A percentile compares a stretch with the other conserved stretches of the same genome.
phyloP scores from a whole-genome alignment of 2,797 vertebrate genomes.

The Acrossocheilus wenchowensis region DNA sequence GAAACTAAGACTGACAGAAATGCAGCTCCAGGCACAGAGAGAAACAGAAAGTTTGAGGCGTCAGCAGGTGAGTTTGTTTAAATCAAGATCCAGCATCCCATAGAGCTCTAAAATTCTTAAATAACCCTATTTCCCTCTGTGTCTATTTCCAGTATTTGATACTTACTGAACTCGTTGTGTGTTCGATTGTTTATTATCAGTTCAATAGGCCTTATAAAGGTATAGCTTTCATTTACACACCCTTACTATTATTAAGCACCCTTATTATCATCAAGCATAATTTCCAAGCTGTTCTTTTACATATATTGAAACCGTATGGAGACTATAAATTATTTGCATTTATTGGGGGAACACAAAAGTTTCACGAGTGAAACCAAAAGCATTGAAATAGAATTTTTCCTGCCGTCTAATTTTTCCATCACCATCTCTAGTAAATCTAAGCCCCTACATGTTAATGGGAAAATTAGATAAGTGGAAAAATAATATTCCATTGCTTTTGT shows the following conservation, averaged over 20 bases:
- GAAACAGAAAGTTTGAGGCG: constrained; percentile 65
- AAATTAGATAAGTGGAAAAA: not conserved
- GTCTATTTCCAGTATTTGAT: not conserved
- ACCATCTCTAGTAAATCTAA: not conserved
- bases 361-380: not conserved
- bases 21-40: constrained; percentile 70
- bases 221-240: no score
- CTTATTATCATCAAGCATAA: not conserved
- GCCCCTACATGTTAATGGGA: not conserved
- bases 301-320: not conserved
- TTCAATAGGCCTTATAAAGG: no score
- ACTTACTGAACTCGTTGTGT: not conserved
- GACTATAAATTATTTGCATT: not conserved
- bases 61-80: constrained; percentile 72
- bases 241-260: no score
- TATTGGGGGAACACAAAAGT: not conserved
- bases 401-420: no score
- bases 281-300: not conserved
- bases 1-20: constrained; percentile 70
- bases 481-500: not conserved
- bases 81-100: constrained; percentile 45
- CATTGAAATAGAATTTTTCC: not conserved
- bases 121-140: not conserved
- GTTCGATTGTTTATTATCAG: not conserved
- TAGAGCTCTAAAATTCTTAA: not conserved